These are phyloP conservation scores for Falco berigora DNA, from an alignment of 2,797 vertebrate genomes.

Conservation along the genomic window DNA sequence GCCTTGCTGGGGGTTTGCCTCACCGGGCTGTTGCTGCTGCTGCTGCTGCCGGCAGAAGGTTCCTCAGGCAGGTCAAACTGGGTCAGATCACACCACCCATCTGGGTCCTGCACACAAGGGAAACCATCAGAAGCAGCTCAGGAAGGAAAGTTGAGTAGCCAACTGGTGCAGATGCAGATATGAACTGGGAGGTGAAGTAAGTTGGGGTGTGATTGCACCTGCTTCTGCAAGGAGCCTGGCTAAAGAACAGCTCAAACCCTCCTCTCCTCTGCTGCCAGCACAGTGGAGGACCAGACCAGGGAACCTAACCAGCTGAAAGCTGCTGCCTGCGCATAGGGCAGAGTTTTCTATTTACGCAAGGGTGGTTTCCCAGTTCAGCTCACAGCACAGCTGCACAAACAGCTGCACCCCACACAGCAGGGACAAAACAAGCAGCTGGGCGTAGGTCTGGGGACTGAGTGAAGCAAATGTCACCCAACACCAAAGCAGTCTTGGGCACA, in stretches of 20 bases:
- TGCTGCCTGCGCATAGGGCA: background rate
- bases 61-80: conserved; percentile 90
- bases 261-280: background rate
- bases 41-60: conserved; percentile 45
- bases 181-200: background rate
- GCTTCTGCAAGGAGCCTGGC: background rate
- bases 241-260: background rate
- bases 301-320: background rate
- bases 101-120: conserved; percentile 79
- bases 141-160: background rate
- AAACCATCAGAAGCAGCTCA: background rate
- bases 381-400: conserved; percentile 28
- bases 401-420: background rate
- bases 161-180: background rate
- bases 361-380: background rate
- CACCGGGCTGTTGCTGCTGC: conserved; percentile 60
- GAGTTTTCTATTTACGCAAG: background rate
- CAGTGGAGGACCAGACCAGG: background rate
- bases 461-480: background rate
- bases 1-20: background rate
- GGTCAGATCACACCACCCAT: conserved; percentile 90
- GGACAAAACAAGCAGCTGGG: background rate
- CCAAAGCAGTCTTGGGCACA: background rate
- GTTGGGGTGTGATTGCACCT: fast-evolving
- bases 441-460: background rate